These are phyloP conservation scores for Catalaphyllia jardinei DNA, from an alignment of 64 coral and sea anemone species.

Conservation along the genomic window DNA sequence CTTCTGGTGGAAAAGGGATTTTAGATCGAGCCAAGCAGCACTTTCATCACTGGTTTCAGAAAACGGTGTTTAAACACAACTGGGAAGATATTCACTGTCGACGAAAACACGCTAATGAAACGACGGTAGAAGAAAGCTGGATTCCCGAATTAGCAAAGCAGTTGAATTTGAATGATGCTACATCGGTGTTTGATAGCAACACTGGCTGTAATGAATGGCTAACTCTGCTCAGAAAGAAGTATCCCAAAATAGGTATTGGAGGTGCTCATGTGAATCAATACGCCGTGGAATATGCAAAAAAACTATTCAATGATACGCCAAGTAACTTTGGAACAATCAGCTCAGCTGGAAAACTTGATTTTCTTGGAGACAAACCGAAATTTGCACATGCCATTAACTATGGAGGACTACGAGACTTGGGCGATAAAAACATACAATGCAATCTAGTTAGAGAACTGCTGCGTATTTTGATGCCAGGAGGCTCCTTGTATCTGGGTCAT, in stretches of 20 bases:
- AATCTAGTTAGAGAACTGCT: constrained; percentile 72
- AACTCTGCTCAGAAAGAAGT: constrained; percentile 51
- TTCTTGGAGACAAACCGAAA: neutral
- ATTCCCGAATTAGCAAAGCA: constrained; percentile 63
- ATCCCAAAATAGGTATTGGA: constrained; percentile 64
- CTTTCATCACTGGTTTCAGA: constrained; percentile 87
- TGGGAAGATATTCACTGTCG: constrained; percentile 85
- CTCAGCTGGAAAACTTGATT: neutral
- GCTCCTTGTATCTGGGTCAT: constrained; percentile 76
- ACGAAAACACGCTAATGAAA: constrained; percentile 56
- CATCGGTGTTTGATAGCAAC: constrained; percentile 85
- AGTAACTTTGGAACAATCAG: constrained; percentile 48
- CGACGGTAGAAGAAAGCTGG: constrained; percentile 59
- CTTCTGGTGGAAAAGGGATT: constrained; percentile 42
- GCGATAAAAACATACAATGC: constrained; percentile 46
- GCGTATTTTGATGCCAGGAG: constrained; percentile 74
- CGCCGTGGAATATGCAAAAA: constrained; percentile 89
- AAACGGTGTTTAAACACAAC: constrained; percentile 85
- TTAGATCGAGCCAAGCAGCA: constrained; percentile 44
- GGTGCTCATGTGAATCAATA: constrained; percentile 68
- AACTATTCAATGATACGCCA: constrained; percentile 71
- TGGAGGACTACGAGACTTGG: constrained; percentile 73
- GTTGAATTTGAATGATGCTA: constrained; percentile 59
- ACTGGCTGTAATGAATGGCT: constrained; percentile 90
- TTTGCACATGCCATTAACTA: constrained; percentile 85